A percentile compares a stretch with the other conserved stretches of the same genome.
phyloP scores from a whole-genome alignment of 2,888 invertebrate species.

The Callinectes sapidus region DNA sequence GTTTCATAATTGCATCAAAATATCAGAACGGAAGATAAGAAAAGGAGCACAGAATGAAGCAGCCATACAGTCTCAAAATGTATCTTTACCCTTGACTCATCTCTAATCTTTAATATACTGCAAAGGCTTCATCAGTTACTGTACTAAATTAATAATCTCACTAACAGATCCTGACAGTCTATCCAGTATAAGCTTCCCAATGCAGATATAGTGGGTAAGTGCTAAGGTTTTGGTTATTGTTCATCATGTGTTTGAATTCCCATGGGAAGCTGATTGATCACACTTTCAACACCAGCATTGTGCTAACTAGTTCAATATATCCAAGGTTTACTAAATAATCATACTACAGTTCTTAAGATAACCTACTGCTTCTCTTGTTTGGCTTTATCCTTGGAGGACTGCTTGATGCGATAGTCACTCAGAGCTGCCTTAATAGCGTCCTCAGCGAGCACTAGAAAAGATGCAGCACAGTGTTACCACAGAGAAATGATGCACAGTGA shows the following conservation, averaged over 20 bases:
- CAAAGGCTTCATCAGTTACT: too few relatives aligned
- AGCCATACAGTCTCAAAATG: not conserved
- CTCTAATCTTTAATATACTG: not conserved
- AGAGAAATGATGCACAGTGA: too few relatives aligned
- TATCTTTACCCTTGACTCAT: not conserved
- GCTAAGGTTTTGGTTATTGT: not conserved
- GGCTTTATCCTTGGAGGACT: slow-evolving; percentile 70
- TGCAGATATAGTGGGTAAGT: too few relatives aligned
- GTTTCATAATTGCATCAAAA: too few relatives aligned
- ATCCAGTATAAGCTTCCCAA: not conserved
- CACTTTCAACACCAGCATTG: not conserved
- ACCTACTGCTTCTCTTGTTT: slow-evolving; percentile 27
- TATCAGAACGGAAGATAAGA: not conserved
- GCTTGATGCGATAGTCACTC: slow-evolving; percentile 93
- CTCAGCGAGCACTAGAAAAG: slow-evolving; percentile 76
- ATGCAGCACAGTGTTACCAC: slow-evolving; percentile 74
- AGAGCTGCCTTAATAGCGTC: slow-evolving; percentile 97
- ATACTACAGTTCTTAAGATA: too few relatives aligned
- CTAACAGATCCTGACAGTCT: too few relatives aligned
- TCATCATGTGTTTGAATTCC: not conserved
- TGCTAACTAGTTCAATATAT: not conserved
- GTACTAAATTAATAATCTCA: too few relatives aligned
- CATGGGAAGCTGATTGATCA: not conserved
- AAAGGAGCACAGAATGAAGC: not conserved
- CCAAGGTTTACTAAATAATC: not conserved